A percentile compares a stretch with the other conserved stretches of the same genome.
These are phyloP conservation scores for Parascotia fuliginaria DNA, from an alignment of 2,888 invertebrate species.

Conservation along the genomic window DNA sequence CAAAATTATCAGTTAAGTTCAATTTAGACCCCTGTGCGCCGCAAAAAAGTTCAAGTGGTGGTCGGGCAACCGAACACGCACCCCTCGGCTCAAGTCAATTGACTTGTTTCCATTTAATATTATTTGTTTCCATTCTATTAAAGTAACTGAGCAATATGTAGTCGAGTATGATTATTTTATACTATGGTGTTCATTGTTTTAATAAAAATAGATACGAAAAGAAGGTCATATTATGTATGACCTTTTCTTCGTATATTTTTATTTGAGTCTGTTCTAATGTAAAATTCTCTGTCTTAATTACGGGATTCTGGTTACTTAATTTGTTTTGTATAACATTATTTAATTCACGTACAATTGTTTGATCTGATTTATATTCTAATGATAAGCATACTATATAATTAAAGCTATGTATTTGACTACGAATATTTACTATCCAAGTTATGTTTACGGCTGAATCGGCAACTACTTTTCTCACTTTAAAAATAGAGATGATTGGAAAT, in stretches of 20 bases:
- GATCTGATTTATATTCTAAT: too few species aligned
- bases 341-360: too few species aligned
- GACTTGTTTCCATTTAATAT: conserved; percentile 78
- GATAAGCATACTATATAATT: too few species aligned
- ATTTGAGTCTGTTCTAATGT: too few species aligned
- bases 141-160: conserved; percentile 22
- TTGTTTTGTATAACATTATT: too few species aligned
- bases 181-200: not conserved
- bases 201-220: too few species aligned
- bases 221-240: too few species aligned
- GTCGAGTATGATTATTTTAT: conserved; percentile 8
- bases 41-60: conserved; percentile 78
- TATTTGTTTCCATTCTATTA: conserved; percentile 51
- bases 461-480: conserved; percentile 1
- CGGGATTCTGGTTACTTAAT: too few species aligned
- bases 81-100: conserved; percentile 67
- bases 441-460: conserved; percentile 2
- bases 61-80: conserved; percentile 50
- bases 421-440: too few species aligned
- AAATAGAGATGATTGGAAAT: conserved; percentile 29
- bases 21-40: conserved; percentile 71
- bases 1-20: conserved; percentile 79
- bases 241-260: too few species aligned
- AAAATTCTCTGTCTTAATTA: too few species aligned
- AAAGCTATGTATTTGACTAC: too few species aligned